phyloP scores from a whole-genome alignment of 1,140 invertebrate species.

The Elymnias hypermnestra region DNA sequence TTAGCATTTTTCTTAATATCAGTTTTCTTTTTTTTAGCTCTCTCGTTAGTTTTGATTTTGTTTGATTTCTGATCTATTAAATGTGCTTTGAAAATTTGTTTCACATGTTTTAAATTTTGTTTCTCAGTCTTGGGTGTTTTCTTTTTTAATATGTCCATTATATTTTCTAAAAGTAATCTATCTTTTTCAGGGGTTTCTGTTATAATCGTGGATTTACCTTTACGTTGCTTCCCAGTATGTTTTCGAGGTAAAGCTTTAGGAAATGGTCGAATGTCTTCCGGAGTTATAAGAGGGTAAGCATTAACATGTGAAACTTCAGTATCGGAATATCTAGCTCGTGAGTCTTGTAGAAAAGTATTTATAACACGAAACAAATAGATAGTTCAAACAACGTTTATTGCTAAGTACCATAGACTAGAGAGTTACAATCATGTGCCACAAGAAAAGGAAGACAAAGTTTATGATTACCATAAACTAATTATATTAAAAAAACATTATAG shows the following conservation, averaged over 20 bases:
- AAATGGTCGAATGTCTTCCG: conserved; percentile 13
- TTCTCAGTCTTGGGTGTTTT: conserved; percentile 16
- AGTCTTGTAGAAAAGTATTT: background rate
- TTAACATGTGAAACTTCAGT: conserved; percentile 1
- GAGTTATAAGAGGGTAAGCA: conserved; percentile 7
- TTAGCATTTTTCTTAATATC: conserved; percentile 4
- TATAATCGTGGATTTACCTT: conserved; percentile 22
- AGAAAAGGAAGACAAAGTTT: too few relatives aligned
- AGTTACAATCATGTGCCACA: too few relatives aligned
- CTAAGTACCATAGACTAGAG: too few relatives aligned
- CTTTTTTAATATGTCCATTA: conserved; percentile 16
- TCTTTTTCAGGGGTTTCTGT: conserved; percentile 19
- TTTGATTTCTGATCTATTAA: conserved; percentile 2
- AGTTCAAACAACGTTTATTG: too few relatives aligned
- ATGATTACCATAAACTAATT: too few relatives aligned
- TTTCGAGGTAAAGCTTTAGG: conserved; percentile 17
- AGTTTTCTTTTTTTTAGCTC: conserved; percentile 1
- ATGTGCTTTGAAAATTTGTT: conserved; percentile 3
- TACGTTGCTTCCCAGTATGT: conserved; percentile 11
- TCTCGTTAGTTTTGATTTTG: too few relatives aligned
- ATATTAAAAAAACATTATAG: too few relatives aligned
- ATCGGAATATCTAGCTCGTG: conserved; percentile 1
- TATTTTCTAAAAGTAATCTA: conserved; percentile 23
- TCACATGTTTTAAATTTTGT: conserved; percentile 19
- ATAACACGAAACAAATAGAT: too few relatives aligned